Base-by-base conservation (phyloP, 2,888 invertebrate genomes). In the Acronicta leporina region DNA sequence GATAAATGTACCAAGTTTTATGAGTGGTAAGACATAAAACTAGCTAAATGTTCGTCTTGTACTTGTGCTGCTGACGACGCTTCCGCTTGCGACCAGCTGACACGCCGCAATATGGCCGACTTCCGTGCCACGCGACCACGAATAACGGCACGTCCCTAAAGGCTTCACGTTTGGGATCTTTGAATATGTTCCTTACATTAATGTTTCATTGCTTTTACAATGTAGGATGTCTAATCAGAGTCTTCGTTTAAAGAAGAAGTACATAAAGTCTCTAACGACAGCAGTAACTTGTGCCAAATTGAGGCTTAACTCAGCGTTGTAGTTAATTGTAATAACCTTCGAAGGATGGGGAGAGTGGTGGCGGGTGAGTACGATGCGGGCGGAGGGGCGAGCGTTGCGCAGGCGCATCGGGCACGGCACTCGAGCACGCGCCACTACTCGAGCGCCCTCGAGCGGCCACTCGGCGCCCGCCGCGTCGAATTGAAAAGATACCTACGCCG, bases 401-500 rank as follows among this genome's bases (percentile, higher is more conserved):
- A 88, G 82, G 90, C 92, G 92, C 92, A 92, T 82, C 81, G 81
- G 57, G 77, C 71, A 80, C 68, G 85, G 79, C 85, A 89, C 94
- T 94, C 89, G 84, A 93, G 94, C 94, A 94, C 94, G 94, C 91
- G 92, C 90, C 88, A 86, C 84, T 87, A 86, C 91, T 93, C 83
- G 84, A 94, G 88, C 87, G 85, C 84, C 74, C 90, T 91, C 87
- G 77, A 90, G 86, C 87, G 84, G 86, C 89, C 91, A 90, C 92
- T 93, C 89, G 79, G 85, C 85, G 83, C 88, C 87, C 89, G 89
- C 90, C 91, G 88, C 90, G 89, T 91, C 89, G 87, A 89, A 92
- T 91, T 93, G 88, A 92, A 94, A 94, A 94, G 93, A 94, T 92
- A 93, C 92, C 91, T 92, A 92, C 86, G 83, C 89, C 88, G 87